These are phyloP conservation scores for Pionites leucogaster DNA, from an alignment of 2,113 vertebrate species.

Conservation along the genomic window DNA sequence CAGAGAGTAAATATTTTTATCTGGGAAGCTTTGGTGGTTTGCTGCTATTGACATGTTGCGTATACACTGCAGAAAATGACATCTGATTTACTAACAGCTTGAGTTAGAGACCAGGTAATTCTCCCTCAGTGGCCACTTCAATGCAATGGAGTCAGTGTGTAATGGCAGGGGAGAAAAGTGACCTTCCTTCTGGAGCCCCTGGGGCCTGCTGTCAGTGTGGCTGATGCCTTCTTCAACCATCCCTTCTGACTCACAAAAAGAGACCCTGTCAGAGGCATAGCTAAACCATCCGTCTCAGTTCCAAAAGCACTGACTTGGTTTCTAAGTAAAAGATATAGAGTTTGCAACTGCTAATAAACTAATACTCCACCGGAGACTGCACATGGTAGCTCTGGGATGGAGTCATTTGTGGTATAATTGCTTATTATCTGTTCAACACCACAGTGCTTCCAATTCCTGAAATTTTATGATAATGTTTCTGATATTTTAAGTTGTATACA, in stretches of 20 bases:
- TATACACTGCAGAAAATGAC: not conserved
- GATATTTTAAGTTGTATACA: not conserved
- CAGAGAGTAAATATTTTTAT: not conserved
- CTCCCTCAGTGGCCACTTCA: not conserved
- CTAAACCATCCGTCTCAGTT: not conserved
- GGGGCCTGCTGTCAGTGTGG: rapidly evolving
- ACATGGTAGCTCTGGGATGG: not conserved
- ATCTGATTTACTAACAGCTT: not conserved
- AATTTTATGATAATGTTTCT: not conserved
- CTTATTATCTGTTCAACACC: not conserved
- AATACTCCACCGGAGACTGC: not conserved
- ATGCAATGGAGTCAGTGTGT: not conserved
- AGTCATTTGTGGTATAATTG: not conserved
- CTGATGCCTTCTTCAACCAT: not conserved
- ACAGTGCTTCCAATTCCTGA: not conserved
- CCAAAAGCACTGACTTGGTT: not conserved
- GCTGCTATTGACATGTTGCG: not conserved
- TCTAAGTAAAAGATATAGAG: not conserved
- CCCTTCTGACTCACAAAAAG: not conserved
- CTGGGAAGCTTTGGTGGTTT: not conserved
- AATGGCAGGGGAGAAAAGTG: rapidly evolving
- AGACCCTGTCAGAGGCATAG: not conserved
- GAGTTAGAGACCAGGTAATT: not conserved
- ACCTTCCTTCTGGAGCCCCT: not conserved
- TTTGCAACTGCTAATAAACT: not conserved